A percentile compares a stretch with the other conserved stretches of the same genome.
phyloP scores from a whole-genome alignment of 2,113 vertebrate genomes.

The Amphiprion ocellaris region DNA sequence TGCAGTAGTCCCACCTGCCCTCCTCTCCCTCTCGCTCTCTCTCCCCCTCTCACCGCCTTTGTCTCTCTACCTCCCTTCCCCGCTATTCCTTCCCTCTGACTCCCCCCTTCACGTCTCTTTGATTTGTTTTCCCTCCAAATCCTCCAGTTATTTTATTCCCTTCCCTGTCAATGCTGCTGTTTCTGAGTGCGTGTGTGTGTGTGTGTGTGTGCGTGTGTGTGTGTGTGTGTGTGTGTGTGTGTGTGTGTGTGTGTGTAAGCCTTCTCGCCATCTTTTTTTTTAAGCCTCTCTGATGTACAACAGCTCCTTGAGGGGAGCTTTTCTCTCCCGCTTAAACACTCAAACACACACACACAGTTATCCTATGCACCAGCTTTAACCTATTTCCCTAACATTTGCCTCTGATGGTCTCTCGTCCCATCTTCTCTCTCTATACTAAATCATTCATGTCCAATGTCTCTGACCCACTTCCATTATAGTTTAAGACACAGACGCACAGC shows the following conservation, averaged over 20 bases:
- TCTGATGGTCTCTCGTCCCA: slow-evolving; percentile 63
- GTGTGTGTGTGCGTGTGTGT: slow-evolving; percentile 49
- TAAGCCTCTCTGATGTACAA: slow-evolving; percentile 80
- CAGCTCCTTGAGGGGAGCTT: slow-evolving; percentile 79
- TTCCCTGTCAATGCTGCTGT: slow-evolving; percentile 72
- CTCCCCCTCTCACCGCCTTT: slow-evolving; percentile 38
- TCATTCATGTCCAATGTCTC: slow-evolving; percentile 72
- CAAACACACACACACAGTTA: slow-evolving; percentile 47
- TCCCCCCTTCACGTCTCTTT: slow-evolving; percentile 73
- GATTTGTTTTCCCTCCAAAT: slow-evolving; percentile 82
- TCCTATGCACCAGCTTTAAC: slow-evolving; percentile 70
- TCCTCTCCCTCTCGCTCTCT: slow-evolving; percentile 47
- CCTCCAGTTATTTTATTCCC: slow-evolving; percentile 81
- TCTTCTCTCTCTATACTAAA: slow-evolving; percentile 64
- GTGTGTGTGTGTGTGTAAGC: slow-evolving; percentile 51
- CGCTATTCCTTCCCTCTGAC: slow-evolving; percentile 31
- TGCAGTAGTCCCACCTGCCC: slow-evolving; percentile 74
- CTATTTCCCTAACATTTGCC: slow-evolving; percentile 69
- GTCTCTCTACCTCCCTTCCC: slow-evolving; percentile 54
- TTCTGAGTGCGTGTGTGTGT: slow-evolving; percentile 39
- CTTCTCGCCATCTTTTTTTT: slow-evolving; percentile 69
- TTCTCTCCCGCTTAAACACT: slow-evolving; percentile 53
- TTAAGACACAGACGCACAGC: slow-evolving; percentile 47
- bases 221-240: slow-evolving; percentile 31
- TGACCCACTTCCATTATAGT: slow-evolving; percentile 71